Evolutionary conservation across 2,113 vertebrate genomes (phyloP), one percentile per base, ranked within the genome.

Genomic region (Cavia porcellus): DNA sequence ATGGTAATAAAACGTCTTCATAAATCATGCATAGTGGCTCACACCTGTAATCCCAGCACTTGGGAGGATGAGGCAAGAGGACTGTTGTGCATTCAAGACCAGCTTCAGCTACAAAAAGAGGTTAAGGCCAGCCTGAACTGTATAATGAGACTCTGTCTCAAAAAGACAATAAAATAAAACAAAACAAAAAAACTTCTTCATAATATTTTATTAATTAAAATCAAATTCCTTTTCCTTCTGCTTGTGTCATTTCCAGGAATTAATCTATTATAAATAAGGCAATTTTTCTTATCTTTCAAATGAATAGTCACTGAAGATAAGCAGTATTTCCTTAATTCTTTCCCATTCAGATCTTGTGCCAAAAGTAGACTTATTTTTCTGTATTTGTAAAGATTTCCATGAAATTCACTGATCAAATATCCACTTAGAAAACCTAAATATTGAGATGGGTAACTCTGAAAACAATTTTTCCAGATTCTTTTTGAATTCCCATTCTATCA

Each of bases 141-240:
- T 52, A 52, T 52, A 52, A 52, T 52, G 50, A 52, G 50, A 52
- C 50, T 10, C 50, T 52, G 50, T 52, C 50, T 52, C 50, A 52
- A 52, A 52, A 52, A 52, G 50, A 52, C 50, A 52, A 52, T 10
- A 52, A 52, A 52, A 52, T 10, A 52, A 52, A 52, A 52, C 50
- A 52, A 52, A 52, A 52, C 50, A 7, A 52, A 52, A 42, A 95
- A 96, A 74, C 70, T 57, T 86, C 70, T 95, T 91, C 84, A 70
- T 64, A 89, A 24, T 79, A 79, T 91, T 95, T 97, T 72, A 96
- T 77, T 72, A 91, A 66, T 89, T 24, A 92, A 92, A 66, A 95
- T 59, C 72, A 87, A 59, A 66, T 28, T 94, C 83, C 92, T 95
- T 94, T 38, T 24, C 83, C 79, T 97, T 81, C 72, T 92, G 64